Conservation (phyloP, 2,113 vertebrate genomes). For the Lates calcarifer region DNA sequence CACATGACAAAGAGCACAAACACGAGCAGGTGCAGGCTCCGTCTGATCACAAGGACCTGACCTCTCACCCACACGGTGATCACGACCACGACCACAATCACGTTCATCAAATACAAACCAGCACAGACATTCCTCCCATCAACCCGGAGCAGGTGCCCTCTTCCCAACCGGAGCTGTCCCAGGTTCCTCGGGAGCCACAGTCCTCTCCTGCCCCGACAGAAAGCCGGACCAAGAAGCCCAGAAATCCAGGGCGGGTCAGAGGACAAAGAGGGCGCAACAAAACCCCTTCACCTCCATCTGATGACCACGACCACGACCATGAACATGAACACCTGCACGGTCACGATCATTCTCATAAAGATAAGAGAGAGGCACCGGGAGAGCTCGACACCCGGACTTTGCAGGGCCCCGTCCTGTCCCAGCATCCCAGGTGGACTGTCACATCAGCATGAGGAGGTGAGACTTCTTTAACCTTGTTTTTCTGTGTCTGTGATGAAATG, state of each 20-base stretch:
- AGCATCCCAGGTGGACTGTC: conserved; percentile 48
- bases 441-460: conserved; percentile 85
- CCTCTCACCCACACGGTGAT: conserved; percentile 17
- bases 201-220: conserved; percentile 51
- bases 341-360: conserved; percentile 60
- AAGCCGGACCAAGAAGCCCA: conserved; percentile 78
- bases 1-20: conserved; percentile 54
- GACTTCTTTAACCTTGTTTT: background rate
- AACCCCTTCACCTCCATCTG: conserved; percentile 52
- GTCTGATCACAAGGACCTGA: conserved; percentile 27
- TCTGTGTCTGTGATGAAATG: too few relatives aligned
- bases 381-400: background rate
- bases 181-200: background rate
- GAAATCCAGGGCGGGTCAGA: conserved; percentile 77
- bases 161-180: conserved; percentile 52
- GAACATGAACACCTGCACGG: conserved; percentile 16
- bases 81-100: conserved; percentile 12
- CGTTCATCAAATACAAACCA: conserved; percentile 36
- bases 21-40: conserved; percentile 33
- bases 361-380: conserved; percentile 74
- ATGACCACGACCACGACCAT: conserved; percentile 36
- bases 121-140: conserved; percentile 46
- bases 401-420: background rate
- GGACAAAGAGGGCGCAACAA: conserved; percentile 82
- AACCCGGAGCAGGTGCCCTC: conserved; percentile 15